phyloP scores from a whole-genome alignment of 92 coral and sea anemone species.

The Isaurus tuberculatus region DNA sequence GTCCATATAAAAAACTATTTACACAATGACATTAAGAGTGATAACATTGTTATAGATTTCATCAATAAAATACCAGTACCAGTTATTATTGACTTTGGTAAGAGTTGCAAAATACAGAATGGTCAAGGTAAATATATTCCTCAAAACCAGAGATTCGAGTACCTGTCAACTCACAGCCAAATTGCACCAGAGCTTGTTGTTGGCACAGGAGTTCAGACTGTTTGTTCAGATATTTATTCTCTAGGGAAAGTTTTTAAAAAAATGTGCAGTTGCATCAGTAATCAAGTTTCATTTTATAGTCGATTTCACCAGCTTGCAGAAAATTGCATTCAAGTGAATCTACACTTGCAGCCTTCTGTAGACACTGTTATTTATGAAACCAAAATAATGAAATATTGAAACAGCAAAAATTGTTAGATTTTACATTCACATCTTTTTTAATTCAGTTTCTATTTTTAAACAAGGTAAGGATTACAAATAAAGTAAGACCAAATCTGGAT shows the following conservation, averaged over 20 bases:
- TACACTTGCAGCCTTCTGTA: slow-evolving; percentile 17
- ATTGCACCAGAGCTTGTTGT: slow-evolving; percentile 57
- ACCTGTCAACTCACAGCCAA: slow-evolving; percentile 26
- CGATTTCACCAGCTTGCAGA: slow-evolving; percentile 21
- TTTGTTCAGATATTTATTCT: slow-evolving; percentile 44
- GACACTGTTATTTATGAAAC: slow-evolving; percentile 24
- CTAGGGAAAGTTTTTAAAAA: slow-evolving; percentile 8
- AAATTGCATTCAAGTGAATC: slow-evolving; percentile 16
- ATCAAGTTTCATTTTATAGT: not conserved
- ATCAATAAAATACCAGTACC: slow-evolving; percentile 25
- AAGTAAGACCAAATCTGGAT: too few relatives aligned
- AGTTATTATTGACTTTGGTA: slow-evolving; percentile 65
- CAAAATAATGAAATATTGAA: too few relatives aligned
- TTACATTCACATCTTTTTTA: too few relatives aligned
- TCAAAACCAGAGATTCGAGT: not conserved
- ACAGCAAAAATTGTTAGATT: not conserved
- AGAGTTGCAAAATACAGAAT: slow-evolving; percentile 44
- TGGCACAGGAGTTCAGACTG: slow-evolving; percentile 29
- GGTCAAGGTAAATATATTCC: slow-evolving; percentile 29
- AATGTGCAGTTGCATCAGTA: not conserved
- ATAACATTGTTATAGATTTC: slow-evolving; percentile 58
- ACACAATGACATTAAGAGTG: slow-evolving; percentile 58
- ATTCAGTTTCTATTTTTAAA: too few relatives aligned
- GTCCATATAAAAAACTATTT: slow-evolving; percentile 50
- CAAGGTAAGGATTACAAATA: too few relatives aligned